Conservation (phyloP, 2,797 vertebrate species). For the Psittacula derbiana region DNA sequence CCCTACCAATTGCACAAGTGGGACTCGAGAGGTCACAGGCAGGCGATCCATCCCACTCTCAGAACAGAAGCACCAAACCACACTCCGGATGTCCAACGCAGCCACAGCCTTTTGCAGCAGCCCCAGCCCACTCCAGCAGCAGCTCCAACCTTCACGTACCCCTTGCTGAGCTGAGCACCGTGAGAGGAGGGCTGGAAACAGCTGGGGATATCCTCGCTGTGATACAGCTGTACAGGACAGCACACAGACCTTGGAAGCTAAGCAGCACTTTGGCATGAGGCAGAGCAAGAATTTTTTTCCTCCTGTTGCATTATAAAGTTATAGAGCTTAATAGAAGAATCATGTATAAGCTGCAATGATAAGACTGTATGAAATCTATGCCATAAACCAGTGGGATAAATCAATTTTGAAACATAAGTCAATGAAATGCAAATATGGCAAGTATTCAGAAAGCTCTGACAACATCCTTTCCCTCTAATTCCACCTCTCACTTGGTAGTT, state of each 20-base stretch:
- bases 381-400: neutral
- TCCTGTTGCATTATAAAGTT: neutral
- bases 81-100: fast-evolving
- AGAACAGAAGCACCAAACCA: neutral
- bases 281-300: neutral
- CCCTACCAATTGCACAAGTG: neutral
- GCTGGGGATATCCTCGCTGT: neutral
- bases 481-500: neutral
- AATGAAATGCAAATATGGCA: neutral
- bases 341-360: neutral
- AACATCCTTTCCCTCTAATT: neutral
- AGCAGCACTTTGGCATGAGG: neutral
- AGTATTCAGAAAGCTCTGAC: neutral
- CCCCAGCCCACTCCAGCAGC: neutral
- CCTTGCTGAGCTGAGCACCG: neutral
- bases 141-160: neutral
- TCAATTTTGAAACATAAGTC: neutral
- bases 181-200: neutral
- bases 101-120: neutral
- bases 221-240: neutral
- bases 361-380: neutral
- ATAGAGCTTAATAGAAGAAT: neutral
- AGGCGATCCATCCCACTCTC: fast-evolving
- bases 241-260: neutral
- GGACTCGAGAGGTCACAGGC: neutral